Conservation (phyloP, 2,888 invertebrate genomes). For the Oxycera nigricornis region DNA sequence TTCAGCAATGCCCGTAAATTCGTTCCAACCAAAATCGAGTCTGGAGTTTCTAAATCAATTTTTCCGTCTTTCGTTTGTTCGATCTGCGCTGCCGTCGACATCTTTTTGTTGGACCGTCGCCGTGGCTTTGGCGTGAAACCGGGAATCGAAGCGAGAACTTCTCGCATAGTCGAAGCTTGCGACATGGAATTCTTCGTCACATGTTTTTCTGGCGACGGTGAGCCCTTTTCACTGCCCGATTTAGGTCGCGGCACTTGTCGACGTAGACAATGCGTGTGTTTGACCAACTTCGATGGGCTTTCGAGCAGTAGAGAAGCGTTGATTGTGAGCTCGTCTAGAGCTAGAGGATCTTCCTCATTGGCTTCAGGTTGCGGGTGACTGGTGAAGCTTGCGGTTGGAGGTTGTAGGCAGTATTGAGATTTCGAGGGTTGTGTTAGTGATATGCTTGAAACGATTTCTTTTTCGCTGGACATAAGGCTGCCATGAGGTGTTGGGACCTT, state of each 20-base stretch:
- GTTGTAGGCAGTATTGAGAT: neutral
- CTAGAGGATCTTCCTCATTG: slow-evolving; percentile 59
- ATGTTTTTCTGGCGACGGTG: slow-evolving; percentile 34
- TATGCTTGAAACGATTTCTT: too few relatives aligned
- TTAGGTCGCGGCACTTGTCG: slow-evolving; percentile 69
- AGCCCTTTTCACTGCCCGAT: neutral
- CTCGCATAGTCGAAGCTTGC: slow-evolving; percentile 81
- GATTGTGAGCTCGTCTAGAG: slow-evolving; percentile 49
- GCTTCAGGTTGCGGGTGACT: neutral
- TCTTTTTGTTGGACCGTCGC: slow-evolving; percentile 74
- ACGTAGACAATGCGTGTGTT: slow-evolving; percentile 75
- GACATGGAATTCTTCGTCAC: slow-evolving; percentile 5
- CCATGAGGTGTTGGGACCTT: too few relatives aligned
- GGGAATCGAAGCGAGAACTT: slow-evolving; percentile 86
- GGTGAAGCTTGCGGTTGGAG: neutral
- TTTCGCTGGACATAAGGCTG: too few relatives aligned
- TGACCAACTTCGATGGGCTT: slow-evolving; percentile 61
- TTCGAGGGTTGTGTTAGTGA: neutral
- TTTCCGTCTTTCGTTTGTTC: slow-evolving; percentile 93
- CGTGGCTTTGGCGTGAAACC: slow-evolving; percentile 83
- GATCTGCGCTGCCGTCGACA: slow-evolving; percentile 90
- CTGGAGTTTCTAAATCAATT: slow-evolving; percentile 94
- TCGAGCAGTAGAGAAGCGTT: slow-evolving; percentile 33
- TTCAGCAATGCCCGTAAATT: slow-evolving; percentile 89
- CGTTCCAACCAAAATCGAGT: slow-evolving; percentile 91